phyloP scores from a whole-genome alignment of 2,888 invertebrate genomes.

The Thymelicus sylvestris region DNA sequence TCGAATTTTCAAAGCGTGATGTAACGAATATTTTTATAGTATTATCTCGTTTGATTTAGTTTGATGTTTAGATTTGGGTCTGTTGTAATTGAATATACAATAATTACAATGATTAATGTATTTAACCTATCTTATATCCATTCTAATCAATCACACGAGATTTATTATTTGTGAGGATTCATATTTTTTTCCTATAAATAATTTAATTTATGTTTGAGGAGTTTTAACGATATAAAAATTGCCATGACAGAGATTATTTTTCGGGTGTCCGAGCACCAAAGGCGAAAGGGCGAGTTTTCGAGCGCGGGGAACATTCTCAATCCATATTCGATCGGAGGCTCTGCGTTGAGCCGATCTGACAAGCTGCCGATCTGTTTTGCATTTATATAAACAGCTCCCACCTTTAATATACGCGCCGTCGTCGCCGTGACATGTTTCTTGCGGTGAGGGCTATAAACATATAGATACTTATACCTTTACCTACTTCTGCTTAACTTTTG shows the following conservation, averaged over 20 bases:
- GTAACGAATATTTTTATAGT: too few relatives aligned
- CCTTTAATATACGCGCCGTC: slow-evolving; percentile 69
- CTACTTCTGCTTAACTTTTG: background rate
- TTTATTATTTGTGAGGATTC: too few relatives aligned
- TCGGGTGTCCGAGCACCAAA: slow-evolving; percentile 78
- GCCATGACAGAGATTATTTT: slow-evolving; percentile 70
- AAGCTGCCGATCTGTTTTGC: slow-evolving; percentile 84
- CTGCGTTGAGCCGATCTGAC: slow-evolving; percentile 82
- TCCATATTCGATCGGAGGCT: slow-evolving; percentile 83
- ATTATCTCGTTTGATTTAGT: too few relatives aligned
- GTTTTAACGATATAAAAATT: slow-evolving; percentile 16
- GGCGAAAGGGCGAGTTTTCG: slow-evolving; percentile 67
- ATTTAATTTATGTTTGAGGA: background rate
- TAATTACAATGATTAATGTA: too few relatives aligned
- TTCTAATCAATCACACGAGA: too few relatives aligned
- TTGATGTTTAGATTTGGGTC: too few relatives aligned
- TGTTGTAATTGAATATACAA: too few relatives aligned
- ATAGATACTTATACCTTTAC: background rate
- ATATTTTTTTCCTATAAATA: background rate
- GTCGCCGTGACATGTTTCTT: slow-evolving; percentile 55
- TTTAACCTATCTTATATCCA: too few relatives aligned
- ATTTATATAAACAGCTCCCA: slow-evolving; percentile 84
- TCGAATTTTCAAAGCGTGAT: too few relatives aligned
- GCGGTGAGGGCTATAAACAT: slow-evolving; percentile 20
- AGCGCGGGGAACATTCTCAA: slow-evolving; percentile 77